Conservation (phyloP, 2,888 invertebrate species). For the Papilio protenor region DNA sequence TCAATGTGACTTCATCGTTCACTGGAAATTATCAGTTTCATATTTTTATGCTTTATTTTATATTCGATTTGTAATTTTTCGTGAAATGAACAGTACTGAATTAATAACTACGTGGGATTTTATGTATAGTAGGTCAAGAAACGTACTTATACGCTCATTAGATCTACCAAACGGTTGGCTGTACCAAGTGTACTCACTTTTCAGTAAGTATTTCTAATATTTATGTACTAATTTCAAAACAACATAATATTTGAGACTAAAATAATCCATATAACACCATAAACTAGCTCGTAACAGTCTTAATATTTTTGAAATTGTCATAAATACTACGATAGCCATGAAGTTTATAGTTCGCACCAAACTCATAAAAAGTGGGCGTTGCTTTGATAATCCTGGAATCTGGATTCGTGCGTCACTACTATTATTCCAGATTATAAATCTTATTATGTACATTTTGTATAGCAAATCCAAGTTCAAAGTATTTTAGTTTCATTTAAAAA, state of each 20-base stretch:
- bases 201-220: slow-evolving; percentile 55
- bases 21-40: slow-evolving; percentile 50
- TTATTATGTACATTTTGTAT: background rate
- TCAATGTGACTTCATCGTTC: slow-evolving; percentile 46
- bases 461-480: background rate
- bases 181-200: slow-evolving; percentile 54
- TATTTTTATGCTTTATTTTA: slow-evolving; percentile 47
- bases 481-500: slow-evolving; percentile 8
- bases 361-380: slow-evolving; percentile 11
- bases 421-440: slow-evolving; percentile 6
- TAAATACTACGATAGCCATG: background rate
- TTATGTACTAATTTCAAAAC: background rate
- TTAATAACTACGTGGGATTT: slow-evolving; percentile 56
- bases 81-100: slow-evolving; percentile 54
- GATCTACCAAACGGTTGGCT: slow-evolving; percentile 69
- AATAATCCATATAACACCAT: background rate
- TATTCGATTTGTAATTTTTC: slow-evolving; percentile 13
- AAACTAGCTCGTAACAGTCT: background rate
- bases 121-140: slow-evolving; percentile 63
- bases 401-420: slow-evolving; percentile 11
- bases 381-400: slow-evolving; percentile 16
- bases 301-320: background rate
- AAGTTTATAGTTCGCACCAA: slow-evolving; percentile 13
- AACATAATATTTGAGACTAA: background rate
- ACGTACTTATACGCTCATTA: slow-evolving; percentile 68